A percentile compares a stretch with the other conserved stretches of the same genome.
These are phyloP conservation scores for Phania funesta DNA, from an alignment of 2,888 invertebrate species.

Conservation along the genomic window DNA sequence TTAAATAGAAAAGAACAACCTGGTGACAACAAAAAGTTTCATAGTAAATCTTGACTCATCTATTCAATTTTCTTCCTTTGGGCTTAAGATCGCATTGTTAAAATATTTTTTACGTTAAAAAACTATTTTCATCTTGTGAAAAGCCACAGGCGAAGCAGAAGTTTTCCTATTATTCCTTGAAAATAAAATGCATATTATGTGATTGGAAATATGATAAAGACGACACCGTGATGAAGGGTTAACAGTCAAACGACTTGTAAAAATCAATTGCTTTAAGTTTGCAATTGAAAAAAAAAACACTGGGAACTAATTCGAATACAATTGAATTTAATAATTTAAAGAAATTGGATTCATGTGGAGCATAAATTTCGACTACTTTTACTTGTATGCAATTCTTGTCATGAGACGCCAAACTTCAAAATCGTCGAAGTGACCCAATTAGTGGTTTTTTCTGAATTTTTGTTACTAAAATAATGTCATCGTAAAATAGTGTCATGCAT, in stretches of 20 bases:
- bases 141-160: constrained; percentile 58
- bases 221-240: neutral
- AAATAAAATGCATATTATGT: constrained; percentile 11
- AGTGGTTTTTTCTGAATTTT: no score
- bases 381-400: no score
- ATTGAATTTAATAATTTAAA: no score
- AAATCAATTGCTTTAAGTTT: neutral
- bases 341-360: no score
- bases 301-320: no score
- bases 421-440: no score
- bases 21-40: neutral
- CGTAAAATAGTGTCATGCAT: no score
- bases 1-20: neutral
- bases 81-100: constrained; percentile 36
- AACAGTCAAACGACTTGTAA: neutral
- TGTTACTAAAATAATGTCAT: no score
- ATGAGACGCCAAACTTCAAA: no score
- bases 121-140: neutral
- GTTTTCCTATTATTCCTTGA: constrained; percentile 20
- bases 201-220: constrained; percentile 24
- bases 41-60: constrained; percentile 31
- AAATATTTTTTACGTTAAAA: neutral
- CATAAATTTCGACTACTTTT: no score
- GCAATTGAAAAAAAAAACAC: neutral
- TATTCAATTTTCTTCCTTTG: constrained; percentile 51